Evolutionary conservation across 2,797 vertebrate species (phyloP), one percentile per base, ranked within the genome.

Genomic region (Eupleurogrammus muticus): DNA sequence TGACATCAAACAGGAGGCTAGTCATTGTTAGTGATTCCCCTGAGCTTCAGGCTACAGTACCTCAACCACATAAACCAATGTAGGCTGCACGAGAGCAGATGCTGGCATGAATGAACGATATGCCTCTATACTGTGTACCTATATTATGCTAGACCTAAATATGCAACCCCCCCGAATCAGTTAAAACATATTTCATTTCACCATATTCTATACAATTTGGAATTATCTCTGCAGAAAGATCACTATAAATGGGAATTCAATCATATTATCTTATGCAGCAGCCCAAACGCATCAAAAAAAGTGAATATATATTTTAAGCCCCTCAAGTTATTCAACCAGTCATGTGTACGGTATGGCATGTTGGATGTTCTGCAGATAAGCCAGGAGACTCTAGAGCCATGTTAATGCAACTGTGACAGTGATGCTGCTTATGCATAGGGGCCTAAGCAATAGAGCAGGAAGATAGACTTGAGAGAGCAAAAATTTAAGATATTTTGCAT

Each of bases 1-100:
- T 86, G 64, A 80, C 62, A 82, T 90, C 78, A 85, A 82, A 77
- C 58, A 66, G 32, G 49, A 74, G 75, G 66, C 46, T 32, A 47
- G 14, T 23, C 36, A 42, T 19, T 68, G 56, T 55, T 71, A 38
- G 46, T 34, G 42, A 52, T 61, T 69, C 71, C 72, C 63, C 32
- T 35, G 58, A 73, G 69, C 70, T 79, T 76, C 48, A 28, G 28
- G 28, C 28, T 28, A 63, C 42, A 44, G 16, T 17, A 17, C 16
- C 65, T 62, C 71, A 79, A 79, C 66, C 58, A 64, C 60, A 76
- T 70, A 57, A 83, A 75, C 35, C 49, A 69, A 68, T 59, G 57
- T 23, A 59, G 57, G 44, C 21, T 53, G 49, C 28, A 59, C 46
- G 68, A 68, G 14, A 40, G 48, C 44, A 28, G 35, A 70, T 35